Evolutionary conservation across 2,888 invertebrate genomes (phyloP), one percentile per base, ranked within the genome.

Genomic region (Sinodicranocentrus sp.): DNA sequence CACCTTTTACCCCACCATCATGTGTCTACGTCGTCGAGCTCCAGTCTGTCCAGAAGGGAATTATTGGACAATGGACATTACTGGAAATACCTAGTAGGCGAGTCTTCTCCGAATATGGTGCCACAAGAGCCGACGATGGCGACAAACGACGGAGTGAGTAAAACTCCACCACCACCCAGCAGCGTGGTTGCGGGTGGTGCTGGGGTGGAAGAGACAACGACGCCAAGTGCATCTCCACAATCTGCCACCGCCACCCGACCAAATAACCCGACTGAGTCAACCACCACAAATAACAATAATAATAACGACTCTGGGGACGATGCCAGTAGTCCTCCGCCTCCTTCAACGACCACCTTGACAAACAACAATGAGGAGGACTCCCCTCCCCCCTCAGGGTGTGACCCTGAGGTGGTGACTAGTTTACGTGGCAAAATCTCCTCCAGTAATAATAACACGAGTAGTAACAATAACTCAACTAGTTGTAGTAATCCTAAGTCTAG

Each of bases 11-110:
- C 86, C 25, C 83, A 80, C 52, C 71, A 86, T 39, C 80, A 83
- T 83, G 83, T 80, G 77, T 48, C 77, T 52, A 39, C 28, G n/a
- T 33, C 63, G 17, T 2, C 23, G 52, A 17, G 28, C 17, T 44
- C 68, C 68, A 54, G 44, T 59, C 44, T 76, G 72, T 76, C 75
- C 71, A 83, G 68, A 70, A 67, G 73, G 67, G 83, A 79, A 72
- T 82, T 85, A 82, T 85, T 87, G 85, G 85, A 84, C 68, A 84
- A 85, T 86, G 87, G 87, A 52, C 86, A 88, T 83, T 88, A 88
- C 86, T 88, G 88, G 88, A 88, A 88, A 86, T 88, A 87, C 87
- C 75, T 88, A 86, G 87, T 85, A 19, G 88, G 86, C 43, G 86
- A 79, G 48, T 67, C 78, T 65, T 67, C 73, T 15, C 21, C 79